Base-by-base conservation (phyloP, 2,888 invertebrate genomes). In the Furcula furcula region DNA sequence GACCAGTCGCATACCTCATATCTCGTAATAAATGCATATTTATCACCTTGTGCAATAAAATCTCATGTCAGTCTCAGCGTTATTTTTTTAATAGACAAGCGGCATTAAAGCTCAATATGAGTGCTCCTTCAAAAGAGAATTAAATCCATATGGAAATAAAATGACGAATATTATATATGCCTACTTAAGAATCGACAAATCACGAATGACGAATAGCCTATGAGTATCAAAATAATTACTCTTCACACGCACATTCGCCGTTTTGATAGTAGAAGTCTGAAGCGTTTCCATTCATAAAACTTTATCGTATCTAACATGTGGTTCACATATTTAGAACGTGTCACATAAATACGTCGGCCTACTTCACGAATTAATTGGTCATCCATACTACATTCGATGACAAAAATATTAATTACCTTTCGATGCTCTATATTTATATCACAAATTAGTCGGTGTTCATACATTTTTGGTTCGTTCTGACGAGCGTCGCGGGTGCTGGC, bases 381-480 rank as follows among this genome's bases (percentile, higher is more conserved):
- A 60, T 65, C 57, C 58, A 65, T 75, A 77, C 80, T 79, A 66
- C 71, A 68, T 74, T 58, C 65, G 81, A 72, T 76, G 82, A 81
- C 78, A 76, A 74, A 82, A 77, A 76, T 69, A 72, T 77, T 79
- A 77, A 83, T 85, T 79, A 76, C 73, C 67, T 34, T 15, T 20
- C 27, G 18, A 11, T 23, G 53, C 56, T 64, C 67, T 69, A 76
- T 75, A 79, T 77, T 77, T 78, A 74, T 65, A 76, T 70, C 68
- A 73, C 71, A 74, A 78, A 80, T 81, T 80, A 80, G 74, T 49
- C 63, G 64, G 69, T 74, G 70, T 79, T 76, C 76, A 84, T 82
- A 81, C 76, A 78, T 84, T n/a, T 76, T 62, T 57, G 66, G 61
- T 60, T 57, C 55, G 55, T 68, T 76, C 71, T 76, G 76, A 80